These are phyloP conservation scores for Drosophila gunungcola DNA, from an alignment of 1,140 invertebrate species.

Conservation along the genomic window DNA sequence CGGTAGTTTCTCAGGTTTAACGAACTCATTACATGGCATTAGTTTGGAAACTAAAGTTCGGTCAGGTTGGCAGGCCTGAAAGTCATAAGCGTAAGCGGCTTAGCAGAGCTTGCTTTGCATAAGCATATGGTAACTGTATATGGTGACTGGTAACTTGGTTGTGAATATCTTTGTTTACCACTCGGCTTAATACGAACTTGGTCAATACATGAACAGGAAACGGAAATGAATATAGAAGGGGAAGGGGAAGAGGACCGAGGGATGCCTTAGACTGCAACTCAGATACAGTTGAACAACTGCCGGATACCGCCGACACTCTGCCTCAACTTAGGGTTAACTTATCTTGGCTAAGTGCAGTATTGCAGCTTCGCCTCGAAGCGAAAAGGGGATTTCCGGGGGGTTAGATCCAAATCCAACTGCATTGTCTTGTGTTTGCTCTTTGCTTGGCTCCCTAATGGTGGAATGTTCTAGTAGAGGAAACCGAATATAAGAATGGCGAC, in stretches of 20 bases:
- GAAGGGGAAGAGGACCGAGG: neutral
- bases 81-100: constrained; percentile 72
- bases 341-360: constrained; percentile 54
- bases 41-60: constrained; percentile 19
- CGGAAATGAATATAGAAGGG: constrained; percentile 10
- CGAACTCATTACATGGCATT: constrained; percentile 61
- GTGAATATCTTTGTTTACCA: constrained; percentile 37
- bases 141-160: constrained; percentile 14
- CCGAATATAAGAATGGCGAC: constrained; percentile 56
- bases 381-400: neutral
- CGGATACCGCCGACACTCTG: constrained; percentile 26
- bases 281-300: constrained; percentile 42
- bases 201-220: constrained; percentile 14
- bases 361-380: neutral
- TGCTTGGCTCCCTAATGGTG: constrained; percentile 49
- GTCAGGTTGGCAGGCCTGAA: constrained; percentile 44
- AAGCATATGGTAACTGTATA: constrained; percentile 31
- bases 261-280: constrained; percentile 21
- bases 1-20: constrained; percentile 2
- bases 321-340: constrained; percentile 23
- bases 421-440: constrained; percentile 72
- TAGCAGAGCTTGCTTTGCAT: constrained; percentile 30
- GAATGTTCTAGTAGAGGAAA: constrained; percentile 21
- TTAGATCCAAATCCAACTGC: constrained; percentile 33
- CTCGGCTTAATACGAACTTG: constrained; percentile 44